Percentiles rank a stretch among this genome's conserved stretches.
phyloP scores from a whole-genome alignment of 2,797 vertebrate genomes.

The Sebastes glaucus region DNA sequence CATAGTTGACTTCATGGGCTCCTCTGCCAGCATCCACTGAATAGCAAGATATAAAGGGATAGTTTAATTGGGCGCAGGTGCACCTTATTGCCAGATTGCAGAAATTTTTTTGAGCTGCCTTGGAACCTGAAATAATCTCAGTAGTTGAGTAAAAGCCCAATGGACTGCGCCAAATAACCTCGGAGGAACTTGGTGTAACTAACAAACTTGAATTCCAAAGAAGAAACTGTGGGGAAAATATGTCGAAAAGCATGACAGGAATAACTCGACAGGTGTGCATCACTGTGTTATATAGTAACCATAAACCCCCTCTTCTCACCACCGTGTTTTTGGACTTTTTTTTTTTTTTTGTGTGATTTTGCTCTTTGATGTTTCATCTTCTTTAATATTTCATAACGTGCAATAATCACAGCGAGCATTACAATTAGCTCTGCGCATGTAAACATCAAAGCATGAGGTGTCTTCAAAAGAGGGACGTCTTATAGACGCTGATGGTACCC shows the following conservation, averaged over 20 bases:
- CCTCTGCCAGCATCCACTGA: conserved; percentile 19
- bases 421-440: conserved; percentile 25
- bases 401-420: conserved; percentile 18
- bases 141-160: not conserved
- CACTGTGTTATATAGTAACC: not conserved
- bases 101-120: conserved; percentile 12
- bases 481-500: conserved; percentile 15
- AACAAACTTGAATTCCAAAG: conserved; percentile 11
- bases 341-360: not conserved
- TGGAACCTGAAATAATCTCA: conserved; percentile 13
- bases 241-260: not conserved
- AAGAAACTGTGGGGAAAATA: not conserved
- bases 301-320: not conserved
- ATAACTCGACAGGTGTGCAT: not conserved
- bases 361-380: conserved; percentile 5
- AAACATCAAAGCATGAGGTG: conserved; percentile 42
- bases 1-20: not conserved
- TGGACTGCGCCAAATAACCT: not conserved
- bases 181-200: not conserved
- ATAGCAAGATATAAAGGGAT: conserved; percentile 38
- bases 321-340: not conserved
- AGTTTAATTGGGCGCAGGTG: conserved; percentile 48
- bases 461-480: conserved; percentile 1
- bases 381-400: conserved; percentile 41
- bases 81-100: conserved; percentile 22